These are phyloP conservation scores for Trachythela sp. DNA, from an alignment of 64 coral and sea anemone species.

Conservation along the genomic window DNA sequence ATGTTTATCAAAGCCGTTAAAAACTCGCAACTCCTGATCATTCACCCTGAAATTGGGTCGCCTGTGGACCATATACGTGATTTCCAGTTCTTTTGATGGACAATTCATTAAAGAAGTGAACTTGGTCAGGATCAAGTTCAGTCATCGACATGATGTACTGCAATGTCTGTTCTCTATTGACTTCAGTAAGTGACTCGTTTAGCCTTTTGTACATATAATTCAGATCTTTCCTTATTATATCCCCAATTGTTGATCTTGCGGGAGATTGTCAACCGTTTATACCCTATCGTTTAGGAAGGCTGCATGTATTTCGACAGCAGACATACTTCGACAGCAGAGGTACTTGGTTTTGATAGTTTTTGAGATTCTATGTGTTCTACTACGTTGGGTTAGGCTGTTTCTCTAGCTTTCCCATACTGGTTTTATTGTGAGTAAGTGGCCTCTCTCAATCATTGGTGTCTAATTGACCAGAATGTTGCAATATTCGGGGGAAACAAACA, in stretches of 20 bases:
- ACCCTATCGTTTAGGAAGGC: neutral
- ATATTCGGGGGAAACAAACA: no score
- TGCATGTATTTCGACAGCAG: neutral
- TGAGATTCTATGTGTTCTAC: neutral
- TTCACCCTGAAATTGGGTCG: no score
- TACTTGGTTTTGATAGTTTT: neutral
- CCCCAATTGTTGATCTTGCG: no score
- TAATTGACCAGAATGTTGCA: no score
- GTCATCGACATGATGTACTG: neutral
- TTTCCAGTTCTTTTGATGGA: slow-evolving; percentile 22
- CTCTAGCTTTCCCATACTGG: neutral
- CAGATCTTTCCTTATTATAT: neutral
- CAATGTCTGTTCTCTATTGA: neutral
- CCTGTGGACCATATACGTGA: slow-evolving; percentile 13
- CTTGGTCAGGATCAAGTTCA: neutral
- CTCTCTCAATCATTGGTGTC: no score
- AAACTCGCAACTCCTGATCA: no score
- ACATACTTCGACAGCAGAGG: no score
- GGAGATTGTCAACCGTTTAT: neutral
- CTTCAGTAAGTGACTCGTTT: neutral
- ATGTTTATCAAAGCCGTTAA: no score
- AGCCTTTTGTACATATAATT: neutral
- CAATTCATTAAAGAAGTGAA: neutral
- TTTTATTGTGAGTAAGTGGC: no score
- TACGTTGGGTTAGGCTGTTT: neutral